Conservation (phyloP, 2,797 vertebrate species). For the Cirrhinus mrigala region DNA sequence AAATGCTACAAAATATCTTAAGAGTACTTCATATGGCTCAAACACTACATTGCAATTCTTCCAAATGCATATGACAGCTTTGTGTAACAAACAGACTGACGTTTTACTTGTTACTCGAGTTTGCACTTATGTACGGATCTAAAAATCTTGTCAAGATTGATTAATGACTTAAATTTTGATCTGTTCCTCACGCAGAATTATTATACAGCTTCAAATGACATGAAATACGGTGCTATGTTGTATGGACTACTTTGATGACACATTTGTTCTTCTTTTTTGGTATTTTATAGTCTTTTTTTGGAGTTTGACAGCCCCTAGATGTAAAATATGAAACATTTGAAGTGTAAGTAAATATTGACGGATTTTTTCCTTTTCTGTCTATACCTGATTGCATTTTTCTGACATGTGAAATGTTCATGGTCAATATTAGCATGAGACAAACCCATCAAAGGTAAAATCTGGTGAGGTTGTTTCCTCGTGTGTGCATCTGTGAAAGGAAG, state of each 20-base stretch:
- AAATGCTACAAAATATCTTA: neutral
- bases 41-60: neutral
- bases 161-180: neutral
- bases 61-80: neutral
- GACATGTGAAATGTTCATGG: neutral
- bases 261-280: neutral
- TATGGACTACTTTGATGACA: neutral
- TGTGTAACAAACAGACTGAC: neutral
- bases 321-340: neutral
- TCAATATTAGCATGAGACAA: neutral
- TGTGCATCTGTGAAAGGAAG: conserved; percentile 24
- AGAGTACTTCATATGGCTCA: neutral
- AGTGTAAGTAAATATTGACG: neutral
- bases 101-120: too few species aligned
- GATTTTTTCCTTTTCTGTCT: neutral
- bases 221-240: neutral
- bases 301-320: neutral
- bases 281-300: neutral
- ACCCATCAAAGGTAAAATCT: conserved; percentile 4
- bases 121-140: neutral
- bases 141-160: neutral
- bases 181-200: neutral
- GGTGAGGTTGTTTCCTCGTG: conserved; percentile 1
- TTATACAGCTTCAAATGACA: neutral
- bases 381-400: neutral